phyloP scores from a whole-genome alignment of 2,113 vertebrate genomes.

The Hucho hucho region DNA sequence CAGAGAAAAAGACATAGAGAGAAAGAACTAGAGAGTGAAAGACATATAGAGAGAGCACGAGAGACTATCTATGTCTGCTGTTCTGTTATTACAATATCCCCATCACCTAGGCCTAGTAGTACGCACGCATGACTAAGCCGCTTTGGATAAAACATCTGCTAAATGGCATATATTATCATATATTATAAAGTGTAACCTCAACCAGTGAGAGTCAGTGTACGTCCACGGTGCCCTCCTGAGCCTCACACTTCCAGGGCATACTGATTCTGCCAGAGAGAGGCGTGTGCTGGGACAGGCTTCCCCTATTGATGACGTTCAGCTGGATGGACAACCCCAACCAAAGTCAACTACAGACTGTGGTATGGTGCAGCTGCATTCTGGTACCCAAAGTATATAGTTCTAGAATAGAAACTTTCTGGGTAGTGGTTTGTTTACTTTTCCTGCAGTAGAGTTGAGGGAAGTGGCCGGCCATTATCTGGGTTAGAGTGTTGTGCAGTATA shows the following conservation, averaged over 20 bases:
- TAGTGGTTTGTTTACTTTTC: conserved; percentile 76
- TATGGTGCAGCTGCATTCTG: neutral
- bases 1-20: conserved; percentile 5
- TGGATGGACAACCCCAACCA: conserved; percentile 39
- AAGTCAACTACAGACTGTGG: too few relatives aligned
- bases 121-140: too few relatives aligned
- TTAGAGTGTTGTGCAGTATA: conserved; percentile 74
- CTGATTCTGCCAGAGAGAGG: conserved; percentile 48
- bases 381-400: too few relatives aligned
- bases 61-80: too few relatives aligned
- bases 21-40: conserved; percentile 7
- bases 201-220: conserved; percentile 36
- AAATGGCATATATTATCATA: too few relatives aligned
- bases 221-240: conserved; percentile 59
- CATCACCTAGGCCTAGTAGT: too few relatives aligned
- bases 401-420: neutral
- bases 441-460: conserved; percentile 79
- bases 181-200: neutral
- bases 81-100: too few relatives aligned
- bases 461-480: conserved; percentile 73
- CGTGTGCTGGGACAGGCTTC: conserved; percentile 41
- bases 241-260: conserved; percentile 68
- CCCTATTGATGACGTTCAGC: conserved; percentile 58
- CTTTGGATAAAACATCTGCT: too few relatives aligned
- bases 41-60: too few relatives aligned